Evolutionary conservation across 2,797 vertebrate species (phyloP), one percentile per base, ranked within the genome.

Genomic region (Chanos chanos): DNA sequence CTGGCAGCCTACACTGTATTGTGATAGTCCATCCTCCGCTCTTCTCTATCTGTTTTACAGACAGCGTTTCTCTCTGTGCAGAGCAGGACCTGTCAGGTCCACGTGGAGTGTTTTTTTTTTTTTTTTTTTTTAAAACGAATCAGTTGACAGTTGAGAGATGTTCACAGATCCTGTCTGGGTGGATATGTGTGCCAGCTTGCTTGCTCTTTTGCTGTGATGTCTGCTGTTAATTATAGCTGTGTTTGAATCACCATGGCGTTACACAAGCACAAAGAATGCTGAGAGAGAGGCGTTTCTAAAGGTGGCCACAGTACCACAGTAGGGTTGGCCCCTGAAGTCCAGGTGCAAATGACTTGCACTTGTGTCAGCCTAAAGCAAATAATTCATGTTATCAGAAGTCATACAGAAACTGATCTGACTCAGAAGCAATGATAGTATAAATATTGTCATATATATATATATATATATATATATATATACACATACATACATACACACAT

Each of bases 231-330:
- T 83, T 85, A 81, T 77, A 77, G 72, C 75, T 77, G 73, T 70
- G 76, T 81, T 78, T 45, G 60, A 65, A 72, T 79, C 34, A 13
- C 58, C 47, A 24, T 80, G 67, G 40, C 73, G 71, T 84, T 81
- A 83, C 86, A 82, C 81, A 86, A 83, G 80, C 83, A 16, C 81
- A 81, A 87, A 81, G 86, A 88, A 89, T 90, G 86, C 71, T 39
- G 63, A 78, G 80, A 81, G 82, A 82, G 80, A 81, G 81, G 61
- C 59, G 61, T 79, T 83, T 87, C 82, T 86, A 88, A 89, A 73
- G 61, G 68, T 60, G 74, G 59, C 52, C 60, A 65, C 44, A 54
- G 73, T 68, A 74, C 68, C 61, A 24, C 66, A 77, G 73, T 60
- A 71, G 71, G 75, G 75, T 57, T 16, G 70, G 69, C 56, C n/a